Base-by-base conservation (phyloP, 2,797 vertebrate genomes). In the Perodicticus potto region DNA sequence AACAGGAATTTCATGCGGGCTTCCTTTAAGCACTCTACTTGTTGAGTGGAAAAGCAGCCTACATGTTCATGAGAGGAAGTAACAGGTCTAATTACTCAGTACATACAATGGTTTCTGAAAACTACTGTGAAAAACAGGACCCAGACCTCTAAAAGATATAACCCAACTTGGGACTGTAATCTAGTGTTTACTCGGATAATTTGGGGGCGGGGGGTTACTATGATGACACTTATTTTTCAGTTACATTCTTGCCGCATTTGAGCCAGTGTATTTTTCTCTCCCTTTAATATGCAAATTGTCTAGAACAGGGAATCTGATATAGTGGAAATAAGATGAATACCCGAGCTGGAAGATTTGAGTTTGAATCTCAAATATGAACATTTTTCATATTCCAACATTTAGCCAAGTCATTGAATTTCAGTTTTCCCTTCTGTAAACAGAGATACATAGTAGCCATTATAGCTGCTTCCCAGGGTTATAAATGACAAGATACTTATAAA, bases 1-100 rank as follows among this genome's bases (percentile, higher is more conserved):
- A 94, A 93, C 95, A 96, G 84, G 61, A 97, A 96, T 82, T 94
- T 95, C 94, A 67, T 82, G 12, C 57, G 63, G 23, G 32, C 27
- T 80, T 92, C 70, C 93, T 89, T 92, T 55, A 81, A 89, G 29
- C 83, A 86, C 29, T 74, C 7, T 40, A 22, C 61, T 93, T 91
- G 63, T 74, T 76, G 92, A 89, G 29, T 72, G 32, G 25, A 87
- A 96, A 84, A 86, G 13, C n/a, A 65, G 55, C 9, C 37, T 94
- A 53, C 59, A 22, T 84, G 53, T 55, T 88, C 49, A 34, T 73
- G 12, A 91, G 22, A 89, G 87, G 73, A 72, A 94, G 80, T 13
- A 69, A 76, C n/a, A 87, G 32, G 55, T 88, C 25, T 69, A 69
- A 87, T 67, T 78, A 74, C 29, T 67, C 87, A 87, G 14, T 53